phyloP scores from a whole-genome alignment of 2,113 vertebrate genomes.

The Chionomys nivalis region DNA sequence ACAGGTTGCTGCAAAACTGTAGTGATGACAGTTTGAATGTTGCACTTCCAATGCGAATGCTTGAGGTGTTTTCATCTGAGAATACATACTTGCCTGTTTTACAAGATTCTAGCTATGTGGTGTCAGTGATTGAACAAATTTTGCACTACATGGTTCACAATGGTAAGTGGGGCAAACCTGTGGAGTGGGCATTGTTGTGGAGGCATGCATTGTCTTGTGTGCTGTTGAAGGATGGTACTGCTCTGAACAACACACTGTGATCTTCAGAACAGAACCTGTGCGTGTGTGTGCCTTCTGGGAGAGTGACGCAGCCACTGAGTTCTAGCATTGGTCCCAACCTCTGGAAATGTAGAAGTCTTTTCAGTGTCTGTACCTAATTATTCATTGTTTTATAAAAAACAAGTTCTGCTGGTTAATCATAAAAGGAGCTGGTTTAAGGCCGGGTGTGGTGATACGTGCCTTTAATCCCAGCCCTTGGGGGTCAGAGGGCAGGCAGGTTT shows the following conservation, averaged over 20 bases:
- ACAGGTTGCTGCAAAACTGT: constrained; percentile 92
- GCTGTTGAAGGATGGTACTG: too few species aligned
- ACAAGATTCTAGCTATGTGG: constrained; percentile 91
- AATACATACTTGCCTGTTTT: constrained; percentile 93
- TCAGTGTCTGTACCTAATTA: not conserved
- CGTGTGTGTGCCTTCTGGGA: not conserved
- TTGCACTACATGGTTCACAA: constrained; percentile 99
- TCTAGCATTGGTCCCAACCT: not conserved
- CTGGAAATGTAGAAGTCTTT: not conserved
- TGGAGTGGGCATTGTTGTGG: not conserved
- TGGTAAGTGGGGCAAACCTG: constrained; percentile 86
- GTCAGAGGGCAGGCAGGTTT: not conserved
- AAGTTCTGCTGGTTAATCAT: not conserved
- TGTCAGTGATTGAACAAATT: constrained; percentile 96
- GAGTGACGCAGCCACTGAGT: not conserved
- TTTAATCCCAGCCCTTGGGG: not conserved
- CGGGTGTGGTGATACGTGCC: not conserved
- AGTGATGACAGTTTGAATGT: constrained; percentile 94
- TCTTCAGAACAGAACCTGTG: not conserved
- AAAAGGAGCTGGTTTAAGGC: not conserved
- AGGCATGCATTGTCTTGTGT: accelerated
- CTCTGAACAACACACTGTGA: not conserved
- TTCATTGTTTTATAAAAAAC: not conserved
- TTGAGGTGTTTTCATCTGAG: constrained; percentile 97
- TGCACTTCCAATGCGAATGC: constrained; percentile 97